A percentile compares a stretch with the other conserved stretches of the same genome.
Conservation (phyloP, 2,113 vertebrate genomes). For the Anarrhichthys ocellatus region DNA sequence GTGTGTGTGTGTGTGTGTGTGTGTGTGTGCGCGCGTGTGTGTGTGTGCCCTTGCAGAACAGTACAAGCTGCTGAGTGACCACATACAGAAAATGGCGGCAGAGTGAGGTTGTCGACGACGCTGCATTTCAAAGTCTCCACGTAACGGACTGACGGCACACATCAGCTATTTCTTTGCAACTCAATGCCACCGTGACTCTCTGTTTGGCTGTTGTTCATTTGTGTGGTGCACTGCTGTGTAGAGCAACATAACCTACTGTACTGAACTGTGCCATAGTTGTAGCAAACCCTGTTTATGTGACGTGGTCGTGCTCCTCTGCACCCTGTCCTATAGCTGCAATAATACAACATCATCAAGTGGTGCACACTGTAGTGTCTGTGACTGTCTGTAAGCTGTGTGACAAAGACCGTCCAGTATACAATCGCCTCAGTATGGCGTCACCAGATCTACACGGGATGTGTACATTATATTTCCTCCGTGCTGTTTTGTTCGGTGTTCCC, state of each 20-base stretch:
- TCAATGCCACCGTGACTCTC: neutral
- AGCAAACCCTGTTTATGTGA: slow-evolving; percentile 29
- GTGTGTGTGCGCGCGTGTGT: slow-evolving; percentile 20
- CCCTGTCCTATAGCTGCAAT: slow-evolving; percentile 45
- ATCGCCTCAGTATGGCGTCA: neutral
- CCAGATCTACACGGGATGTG: neutral
- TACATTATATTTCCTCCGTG: neutral
- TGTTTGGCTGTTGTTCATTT: slow-evolving; percentile 1
- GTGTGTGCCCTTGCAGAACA: slow-evolving; percentile 85
- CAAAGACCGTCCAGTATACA: slow-evolving; percentile 15
- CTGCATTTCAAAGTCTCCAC: slow-evolving; percentile 21
- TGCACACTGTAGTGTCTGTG: neutral
- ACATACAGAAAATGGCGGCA: slow-evolving; percentile 93
- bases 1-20: no score
- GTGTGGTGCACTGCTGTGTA: slow-evolving; percentile 11
- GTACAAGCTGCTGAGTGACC: slow-evolving; percentile 93
- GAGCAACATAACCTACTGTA: neutral
- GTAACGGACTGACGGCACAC: slow-evolving; percentile 8
- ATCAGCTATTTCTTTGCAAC: neutral
- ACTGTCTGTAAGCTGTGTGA: slow-evolving; percentile 2
- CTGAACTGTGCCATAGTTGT: slow-evolving; percentile 42
- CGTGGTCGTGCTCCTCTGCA: slow-evolving; percentile 15
- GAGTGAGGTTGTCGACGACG: slow-evolving; percentile 80
- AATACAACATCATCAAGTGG: slow-evolving; percentile 18
- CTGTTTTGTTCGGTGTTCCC: slow-evolving; percentile 31